Evolutionary conservation across 2,113 vertebrate genomes (phyloP), one percentile per base, ranked within the genome.

Genomic region (Saccopteryx bilineata): DNA sequence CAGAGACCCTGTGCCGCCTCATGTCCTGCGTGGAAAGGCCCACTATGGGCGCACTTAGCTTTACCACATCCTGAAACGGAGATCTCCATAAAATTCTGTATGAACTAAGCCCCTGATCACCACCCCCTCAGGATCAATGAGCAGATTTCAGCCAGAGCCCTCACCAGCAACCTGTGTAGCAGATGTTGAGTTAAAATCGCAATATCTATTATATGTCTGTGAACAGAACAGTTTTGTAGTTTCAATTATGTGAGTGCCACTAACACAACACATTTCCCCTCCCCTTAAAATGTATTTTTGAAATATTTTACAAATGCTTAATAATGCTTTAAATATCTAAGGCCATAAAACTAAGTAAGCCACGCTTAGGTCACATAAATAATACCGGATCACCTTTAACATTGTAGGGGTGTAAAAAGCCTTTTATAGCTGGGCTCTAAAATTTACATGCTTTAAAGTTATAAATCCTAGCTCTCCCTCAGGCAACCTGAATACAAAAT

Each of bases 81-180:
- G 95, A 98, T 95, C 97, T 98, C 97, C 87, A 93, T 97, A 98
- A 98, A 98, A 98, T 97, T 96, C 95, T 91, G 97, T 93, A 90
- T 82, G 97, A 96, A 95, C 97, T 97, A 97, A 98, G 95, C 96
- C 68, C 68, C 95, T 95, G 96, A 96, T 74, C 87, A 95, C 94
- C 94, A 71, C 92, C 93, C 97, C 94, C 97, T 96, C 97, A 93
- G 13, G 90, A 96, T 96, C 96, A 97, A 94, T 93, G 97, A 97
- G 97, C 97, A 97, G 97, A 97, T 97, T 98, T 98, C 93, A 98
- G 98, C 98, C 98, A 98, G 98, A 98, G 98, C 97, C 98, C 97
- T 94, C 97, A 0, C 94, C 93, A 96, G 97, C 95, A 98, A 98
- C 98, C 98, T 98, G 98, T 92, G 19, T 26, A 97, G 98, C 98